Evolutionary conservation across 2,888 invertebrate species (phyloP).

Genomic region (Idaea biselata): DNA sequence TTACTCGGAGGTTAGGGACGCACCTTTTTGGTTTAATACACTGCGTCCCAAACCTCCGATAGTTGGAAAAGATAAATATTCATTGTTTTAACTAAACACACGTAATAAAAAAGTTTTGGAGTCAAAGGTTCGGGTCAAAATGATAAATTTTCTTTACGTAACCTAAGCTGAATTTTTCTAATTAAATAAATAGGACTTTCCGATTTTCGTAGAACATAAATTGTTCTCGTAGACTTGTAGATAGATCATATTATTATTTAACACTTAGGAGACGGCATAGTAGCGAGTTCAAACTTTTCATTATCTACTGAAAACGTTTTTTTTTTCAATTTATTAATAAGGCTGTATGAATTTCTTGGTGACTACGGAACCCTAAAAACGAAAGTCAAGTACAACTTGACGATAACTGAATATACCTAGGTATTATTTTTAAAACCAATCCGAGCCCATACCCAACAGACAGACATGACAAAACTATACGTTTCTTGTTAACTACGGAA

Average conservation of each 20-base stretch:
- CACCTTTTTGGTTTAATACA: neutral
- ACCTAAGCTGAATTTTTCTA: no score
- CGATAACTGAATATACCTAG: neutral
- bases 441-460: neutral
- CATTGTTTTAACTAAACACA: neutral
- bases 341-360: no score
- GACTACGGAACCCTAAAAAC: neutral
- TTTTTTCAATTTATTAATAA: no score
- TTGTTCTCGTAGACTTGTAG: no score
- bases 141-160: no score
- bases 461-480: no score
- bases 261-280: no score
- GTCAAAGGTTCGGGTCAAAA: neutral
- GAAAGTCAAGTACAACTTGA: neutral
- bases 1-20: neutral
- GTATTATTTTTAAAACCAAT: neutral
- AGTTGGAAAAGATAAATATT: neutral
- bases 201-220: no score
- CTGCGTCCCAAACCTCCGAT: neutral
- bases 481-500: neutral
- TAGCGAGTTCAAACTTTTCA: no score
- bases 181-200: no score
- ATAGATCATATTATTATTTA: no score
- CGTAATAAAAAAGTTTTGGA: neutral
- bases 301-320: no score